Conservation (phyloP, 53 echinoderm and acorn worm species). For the Arbacia lixula region DNA sequence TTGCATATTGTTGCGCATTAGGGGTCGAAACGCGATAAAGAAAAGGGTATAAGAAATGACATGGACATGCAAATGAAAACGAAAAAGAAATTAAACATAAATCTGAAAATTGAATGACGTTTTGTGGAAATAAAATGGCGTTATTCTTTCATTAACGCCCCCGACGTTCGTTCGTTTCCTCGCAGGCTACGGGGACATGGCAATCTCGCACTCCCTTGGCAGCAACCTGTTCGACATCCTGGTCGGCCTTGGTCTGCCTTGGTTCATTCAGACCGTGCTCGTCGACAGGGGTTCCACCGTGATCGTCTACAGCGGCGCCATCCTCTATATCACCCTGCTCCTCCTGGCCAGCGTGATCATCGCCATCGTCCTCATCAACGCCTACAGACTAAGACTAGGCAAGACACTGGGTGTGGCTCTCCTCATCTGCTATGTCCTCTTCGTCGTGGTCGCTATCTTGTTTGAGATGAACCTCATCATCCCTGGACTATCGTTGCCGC, state of each 20-base stretch:
- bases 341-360: constrained; percentile 73
- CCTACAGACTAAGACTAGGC: constrained; percentile 64
- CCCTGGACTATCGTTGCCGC: constrained; percentile 70
- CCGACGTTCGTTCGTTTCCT: too few species aligned
- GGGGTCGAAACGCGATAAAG: too few species aligned
- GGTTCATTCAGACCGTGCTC: constrained; percentile 83
- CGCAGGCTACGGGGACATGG: constrained; percentile 92
- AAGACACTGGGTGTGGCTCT: constrained; percentile 71
- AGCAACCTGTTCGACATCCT: constrained; percentile 96
- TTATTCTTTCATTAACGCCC: too few species aligned
- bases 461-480: constrained; percentile 74
- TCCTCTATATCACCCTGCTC: constrained; percentile 69
- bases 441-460: constrained; percentile 73
- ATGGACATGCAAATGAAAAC: background rate
- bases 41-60: too few species aligned
- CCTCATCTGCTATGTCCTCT: constrained; percentile 63
- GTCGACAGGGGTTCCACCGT: constrained; percentile 57
- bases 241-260: constrained; percentile 88
- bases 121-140: too few species aligned
- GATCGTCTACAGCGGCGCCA: constrained; percentile 69
- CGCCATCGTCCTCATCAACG: constrained; percentile 49
- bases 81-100: background rate
- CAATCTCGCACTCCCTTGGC: constrained; percentile 94
- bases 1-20: too few species aligned
- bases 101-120: too few species aligned